Evolutionary conservation across 2,113 vertebrate genomes (phyloP), one percentile per base, ranked within the genome.

Genomic region (Actenoides hombroni): DNA sequence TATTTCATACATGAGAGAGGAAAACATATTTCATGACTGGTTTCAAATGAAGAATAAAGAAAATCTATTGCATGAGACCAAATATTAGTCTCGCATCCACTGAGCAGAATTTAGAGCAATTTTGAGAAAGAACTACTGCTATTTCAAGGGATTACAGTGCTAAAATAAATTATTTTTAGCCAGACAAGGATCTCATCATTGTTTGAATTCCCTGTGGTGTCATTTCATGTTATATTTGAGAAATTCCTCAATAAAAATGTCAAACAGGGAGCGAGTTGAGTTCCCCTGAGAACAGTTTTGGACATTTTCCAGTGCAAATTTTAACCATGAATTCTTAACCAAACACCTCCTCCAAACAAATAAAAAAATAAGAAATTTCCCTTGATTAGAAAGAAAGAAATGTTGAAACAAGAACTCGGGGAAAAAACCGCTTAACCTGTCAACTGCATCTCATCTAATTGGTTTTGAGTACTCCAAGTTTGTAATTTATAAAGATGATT

Each of bases 171-270:
- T 91, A 80, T 93, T 95, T 95, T 90, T 95, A 97, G 82, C 73
- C 85, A 96, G 90, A 94, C 80, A 88, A 95, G 69, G 86, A 95
- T 83, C 92, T 95, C 94, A 94, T 92, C 90, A 90, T 71, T 92
- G 94, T 94, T 91, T 92, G 64, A 95, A 95, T 95, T 97, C 98
- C 95, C 98, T 73, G 75, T 65, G 89, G 96, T 97, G 92, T 97
- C 88, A 97, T 97, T 98, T 98, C 97, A 85, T 92, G 95, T 98
- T 97, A 95, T 97, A 98, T 98, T 97, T 98, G 94, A 98, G 98
- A 98, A 98, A 98, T 97, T 98, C 96, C 97, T 97, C 97, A 97
- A 98, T 98, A 98, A 98, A 98, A 98, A 97, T 97, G 97, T 98
- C 98, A 98, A 98, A 97, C 71, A 95, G 92, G 98, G 92, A 97